Evolutionary conservation across 2,888 invertebrate species (phyloP).

Genomic region (Dioctria linearis): DNA sequence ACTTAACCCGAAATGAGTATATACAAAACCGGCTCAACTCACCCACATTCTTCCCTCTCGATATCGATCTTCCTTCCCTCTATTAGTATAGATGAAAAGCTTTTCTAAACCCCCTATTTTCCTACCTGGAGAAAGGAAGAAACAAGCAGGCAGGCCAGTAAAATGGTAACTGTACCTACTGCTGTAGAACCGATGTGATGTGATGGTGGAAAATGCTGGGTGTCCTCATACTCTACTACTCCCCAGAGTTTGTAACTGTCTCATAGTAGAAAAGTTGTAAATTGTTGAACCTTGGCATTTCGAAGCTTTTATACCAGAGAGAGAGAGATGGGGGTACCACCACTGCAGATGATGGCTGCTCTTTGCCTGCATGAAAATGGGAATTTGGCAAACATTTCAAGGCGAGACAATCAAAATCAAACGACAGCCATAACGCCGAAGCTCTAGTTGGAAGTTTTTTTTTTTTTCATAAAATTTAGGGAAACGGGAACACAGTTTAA

Average conservation of each 20-base stretch:
- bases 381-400: slow-evolving; percentile 1
- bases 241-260: neutral
- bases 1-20: neutral
- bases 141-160: neutral
- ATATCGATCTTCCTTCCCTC: neutral
- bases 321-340: neutral
- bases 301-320: neutral
- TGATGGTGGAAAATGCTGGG: neutral
- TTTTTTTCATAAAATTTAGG: neutral
- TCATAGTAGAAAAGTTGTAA: slow-evolving; percentile 10
- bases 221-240: neutral
- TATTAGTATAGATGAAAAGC: neutral
- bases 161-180: neutral
- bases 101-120: neutral
- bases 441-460: neutral
- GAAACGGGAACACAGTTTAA: neutral
- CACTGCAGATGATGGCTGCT: slow-evolving; percentile 3
- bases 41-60: neutral
- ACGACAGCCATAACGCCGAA: neutral
- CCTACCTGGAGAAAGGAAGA: neutral
- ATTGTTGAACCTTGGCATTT: slow-evolving; percentile 6
- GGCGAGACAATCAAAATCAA: slow-evolving; percentile 8
- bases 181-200: too few species aligned
- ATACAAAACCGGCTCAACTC: neutral
- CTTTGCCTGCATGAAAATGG: neutral